Percentiles rank a stretch among this genome's conserved stretches.
These are phyloP conservation scores for Theretra japonica DNA, from an alignment of 2,888 invertebrate genomes.

Conservation along the genomic window DNA sequence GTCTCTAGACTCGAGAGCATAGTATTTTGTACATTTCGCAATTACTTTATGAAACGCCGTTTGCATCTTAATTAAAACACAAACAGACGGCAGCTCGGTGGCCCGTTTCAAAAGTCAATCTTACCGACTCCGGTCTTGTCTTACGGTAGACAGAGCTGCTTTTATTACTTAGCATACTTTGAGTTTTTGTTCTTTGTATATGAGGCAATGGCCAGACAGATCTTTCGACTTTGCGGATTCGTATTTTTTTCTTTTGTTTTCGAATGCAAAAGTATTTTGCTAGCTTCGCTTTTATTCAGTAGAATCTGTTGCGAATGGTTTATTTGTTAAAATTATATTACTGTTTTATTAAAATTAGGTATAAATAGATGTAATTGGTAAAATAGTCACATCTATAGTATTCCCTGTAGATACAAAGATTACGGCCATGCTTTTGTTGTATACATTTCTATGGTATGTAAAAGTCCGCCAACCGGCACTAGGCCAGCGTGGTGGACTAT, in stretches of 20 bases:
- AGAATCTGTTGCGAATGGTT: neutral
- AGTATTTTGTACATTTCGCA: slow-evolving; percentile 6
- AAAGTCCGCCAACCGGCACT: too few species aligned
- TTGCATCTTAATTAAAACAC: slow-evolving; percentile 23
- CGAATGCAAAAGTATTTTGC: neutral
- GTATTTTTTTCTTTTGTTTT: neutral
- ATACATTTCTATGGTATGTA: too few species aligned
- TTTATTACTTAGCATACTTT: slow-evolving; percentile 8
- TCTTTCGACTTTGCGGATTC: neutral
- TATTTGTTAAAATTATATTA: neutral
- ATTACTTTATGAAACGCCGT: slow-evolving; percentile 12
- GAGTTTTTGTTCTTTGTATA: neutral
- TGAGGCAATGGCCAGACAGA: neutral
- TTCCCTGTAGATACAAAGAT: too few species aligned
- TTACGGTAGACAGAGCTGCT: neutral
- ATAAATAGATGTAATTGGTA: neutral
- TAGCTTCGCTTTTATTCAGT: neutral
- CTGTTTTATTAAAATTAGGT: neutral
- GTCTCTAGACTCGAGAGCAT: neutral
- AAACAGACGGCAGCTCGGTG: neutral
- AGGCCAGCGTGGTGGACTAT: too few species aligned
- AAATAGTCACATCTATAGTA: too few species aligned
- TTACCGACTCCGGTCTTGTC: slow-evolving; percentile 12
- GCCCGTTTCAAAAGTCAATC: slow-evolving; percentile 18
- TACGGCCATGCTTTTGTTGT: too few species aligned